A percentile compares a stretch with the other conserved stretches of the same genome.
Conservation (phyloP, 2,113 vertebrate species). For the Neofelis nebulosa region DNA sequence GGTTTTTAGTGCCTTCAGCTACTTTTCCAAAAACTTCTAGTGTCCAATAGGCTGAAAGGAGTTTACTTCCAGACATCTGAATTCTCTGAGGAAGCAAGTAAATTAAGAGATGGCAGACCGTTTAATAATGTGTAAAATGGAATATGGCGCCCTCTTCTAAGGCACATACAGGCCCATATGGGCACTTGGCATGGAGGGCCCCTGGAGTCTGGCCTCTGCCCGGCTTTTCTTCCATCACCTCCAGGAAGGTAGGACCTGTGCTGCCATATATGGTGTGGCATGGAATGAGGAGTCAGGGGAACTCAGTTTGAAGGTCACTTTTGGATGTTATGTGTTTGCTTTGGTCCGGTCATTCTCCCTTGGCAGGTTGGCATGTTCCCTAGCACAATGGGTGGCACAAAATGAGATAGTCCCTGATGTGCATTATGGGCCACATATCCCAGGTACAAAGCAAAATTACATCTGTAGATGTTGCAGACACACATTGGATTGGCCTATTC, state of each 20-base stretch:
- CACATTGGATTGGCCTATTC: rapidly evolving
- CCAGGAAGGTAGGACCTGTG: background rate
- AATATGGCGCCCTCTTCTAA: background rate
- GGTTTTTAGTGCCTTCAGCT: background rate
- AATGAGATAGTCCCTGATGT: background rate
- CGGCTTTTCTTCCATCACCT: too few species aligned
- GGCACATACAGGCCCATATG: background rate
- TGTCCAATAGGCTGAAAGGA: background rate
- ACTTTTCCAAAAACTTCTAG: background rate
- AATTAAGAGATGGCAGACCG: background rate
- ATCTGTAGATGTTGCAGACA: background rate
- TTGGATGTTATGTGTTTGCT: background rate
- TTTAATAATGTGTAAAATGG: background rate
- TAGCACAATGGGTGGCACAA: background rate
- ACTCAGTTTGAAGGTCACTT: background rate
- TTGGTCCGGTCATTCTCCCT: background rate
- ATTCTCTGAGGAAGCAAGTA: background rate
- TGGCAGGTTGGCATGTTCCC: background rate
- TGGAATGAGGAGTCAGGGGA: background rate
- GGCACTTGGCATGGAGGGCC: rapidly evolving
- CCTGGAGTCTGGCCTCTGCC: background rate
- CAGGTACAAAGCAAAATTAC: background rate
- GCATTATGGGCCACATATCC: background rate
- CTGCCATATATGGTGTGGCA: rapidly evolving
- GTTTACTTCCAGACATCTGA: background rate